Evolutionary conservation across 2,888 invertebrate genomes (phyloP).

Genomic region (Eilema sororculum): DNA sequence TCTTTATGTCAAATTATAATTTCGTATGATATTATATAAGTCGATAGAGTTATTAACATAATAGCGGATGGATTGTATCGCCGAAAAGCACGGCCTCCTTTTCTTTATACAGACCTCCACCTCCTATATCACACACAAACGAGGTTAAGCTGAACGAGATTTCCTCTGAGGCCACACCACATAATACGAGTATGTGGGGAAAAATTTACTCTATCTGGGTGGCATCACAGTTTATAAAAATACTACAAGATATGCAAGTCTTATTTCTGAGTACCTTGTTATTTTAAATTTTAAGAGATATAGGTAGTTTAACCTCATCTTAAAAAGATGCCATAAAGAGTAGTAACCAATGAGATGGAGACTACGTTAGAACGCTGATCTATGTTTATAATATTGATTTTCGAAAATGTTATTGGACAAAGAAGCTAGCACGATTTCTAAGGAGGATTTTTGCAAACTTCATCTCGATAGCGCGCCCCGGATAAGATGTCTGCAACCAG

Average conservation of each 20-base stretch:
- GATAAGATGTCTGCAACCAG: too few relatives aligned
- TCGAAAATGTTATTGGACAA: too few relatives aligned
- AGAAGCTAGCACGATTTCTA: too few relatives aligned
- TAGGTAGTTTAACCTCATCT: too few relatives aligned
- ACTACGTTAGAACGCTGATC: too few relatives aligned
- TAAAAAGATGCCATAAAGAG: too few relatives aligned
- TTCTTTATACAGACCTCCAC: neutral
- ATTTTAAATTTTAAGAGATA: neutral
- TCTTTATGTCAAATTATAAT: too few relatives aligned
- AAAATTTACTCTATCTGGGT: neutral
- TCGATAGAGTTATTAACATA: neutral
- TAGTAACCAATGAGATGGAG: too few relatives aligned
- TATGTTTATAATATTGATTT: too few relatives aligned
- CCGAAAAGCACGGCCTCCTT: neutral
- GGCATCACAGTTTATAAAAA: neutral
- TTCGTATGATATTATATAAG: too few relatives aligned
- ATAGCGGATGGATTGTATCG: neutral
- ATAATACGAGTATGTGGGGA: neutral
- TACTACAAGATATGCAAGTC: neutral
- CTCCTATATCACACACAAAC: neutral
- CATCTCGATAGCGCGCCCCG: too few relatives aligned
- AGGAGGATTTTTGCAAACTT: too few relatives aligned
- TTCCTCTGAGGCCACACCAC: neutral
- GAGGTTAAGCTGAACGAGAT: conserved; percentile 5
- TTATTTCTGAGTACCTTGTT: neutral